phyloP scores from a whole-genome alignment of 2,797 vertebrate genomes.

The Alca torda region DNA sequence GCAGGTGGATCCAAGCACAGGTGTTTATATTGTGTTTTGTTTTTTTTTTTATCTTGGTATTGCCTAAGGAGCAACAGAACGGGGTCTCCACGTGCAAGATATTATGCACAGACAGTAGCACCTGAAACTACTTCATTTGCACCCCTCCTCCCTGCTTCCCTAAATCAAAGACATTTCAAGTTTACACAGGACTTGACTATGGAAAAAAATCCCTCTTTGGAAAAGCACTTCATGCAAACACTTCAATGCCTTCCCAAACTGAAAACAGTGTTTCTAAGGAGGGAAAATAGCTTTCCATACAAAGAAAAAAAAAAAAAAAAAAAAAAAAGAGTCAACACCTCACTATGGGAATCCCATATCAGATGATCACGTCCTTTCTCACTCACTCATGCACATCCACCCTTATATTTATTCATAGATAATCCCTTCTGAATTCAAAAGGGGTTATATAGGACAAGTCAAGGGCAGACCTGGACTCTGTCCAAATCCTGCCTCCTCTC shows the following conservation, averaged over 20 bases:
- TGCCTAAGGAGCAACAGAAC: conserved; percentile 33
- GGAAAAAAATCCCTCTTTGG: background rate
- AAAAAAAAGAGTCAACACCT: background rate
- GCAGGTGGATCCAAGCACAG: background rate
- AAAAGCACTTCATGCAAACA: background rate
- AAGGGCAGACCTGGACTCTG: background rate
- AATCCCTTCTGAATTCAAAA: background rate
- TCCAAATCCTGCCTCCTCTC: background rate
- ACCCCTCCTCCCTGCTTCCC: background rate
- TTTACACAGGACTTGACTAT: background rate
- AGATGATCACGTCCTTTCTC: background rate
- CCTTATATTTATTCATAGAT: background rate
- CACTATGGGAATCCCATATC: background rate
- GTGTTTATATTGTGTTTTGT: background rate
- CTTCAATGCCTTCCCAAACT: background rate
- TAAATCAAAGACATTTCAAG: conserved; percentile 35
- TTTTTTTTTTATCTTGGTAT: background rate
- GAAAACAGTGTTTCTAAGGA: background rate
- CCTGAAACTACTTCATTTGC: background rate
- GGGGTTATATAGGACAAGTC: background rate
- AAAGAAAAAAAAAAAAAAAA: background rate
- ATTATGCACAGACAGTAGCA: background rate
- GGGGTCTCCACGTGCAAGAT: background rate
- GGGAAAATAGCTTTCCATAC: background rate
- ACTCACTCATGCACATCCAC: background rate